Evolutionary conservation across 2,113 vertebrate genomes (phyloP).

Genomic region (Leptobrachium leishanense): DNA sequence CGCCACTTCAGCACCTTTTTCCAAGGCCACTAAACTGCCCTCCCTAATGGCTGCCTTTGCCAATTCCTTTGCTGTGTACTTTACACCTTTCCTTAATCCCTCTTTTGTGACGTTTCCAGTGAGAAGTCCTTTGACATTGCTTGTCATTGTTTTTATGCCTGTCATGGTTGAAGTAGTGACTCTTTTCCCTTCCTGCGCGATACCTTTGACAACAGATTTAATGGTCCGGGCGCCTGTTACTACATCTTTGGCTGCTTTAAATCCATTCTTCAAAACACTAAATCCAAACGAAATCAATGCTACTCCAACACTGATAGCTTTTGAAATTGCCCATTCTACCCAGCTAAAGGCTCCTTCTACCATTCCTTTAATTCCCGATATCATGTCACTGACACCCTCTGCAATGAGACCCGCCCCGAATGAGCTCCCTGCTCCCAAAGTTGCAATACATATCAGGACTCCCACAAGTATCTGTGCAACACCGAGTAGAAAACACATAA

Average conservation of each 20-base stretch:
- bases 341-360: conserved; percentile 46
- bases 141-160: neutral
- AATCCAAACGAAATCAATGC: conserved; percentile 42
- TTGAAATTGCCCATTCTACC: conserved; percentile 32
- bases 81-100: conserved; percentile 22
- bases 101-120: neutral
- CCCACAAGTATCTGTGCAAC: conserved; percentile 43
- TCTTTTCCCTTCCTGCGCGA: neutral
- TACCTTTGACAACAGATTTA: neutral
- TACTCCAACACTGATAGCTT: conserved; percentile 22
- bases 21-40: neutral
- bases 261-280: conserved; percentile 1
- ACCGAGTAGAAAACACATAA: conserved; percentile 48
- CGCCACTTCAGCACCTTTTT: conserved; percentile 21
- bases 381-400: conserved; percentile 51
- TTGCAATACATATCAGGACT: conserved; percentile 27
- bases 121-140: neutral
- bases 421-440: conserved; percentile 22
- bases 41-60: conserved; percentile 8
- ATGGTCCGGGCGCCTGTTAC: neutral
- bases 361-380: conserved; percentile 2
- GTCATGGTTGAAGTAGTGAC: neutral
- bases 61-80: conserved; percentile 35
- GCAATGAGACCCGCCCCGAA: conserved; percentile 39
- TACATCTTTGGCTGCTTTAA: neutral